These are phyloP conservation scores for Tetragonula clypearis DNA, from an alignment of 1,140 invertebrate species.

Conservation along the genomic window DNA sequence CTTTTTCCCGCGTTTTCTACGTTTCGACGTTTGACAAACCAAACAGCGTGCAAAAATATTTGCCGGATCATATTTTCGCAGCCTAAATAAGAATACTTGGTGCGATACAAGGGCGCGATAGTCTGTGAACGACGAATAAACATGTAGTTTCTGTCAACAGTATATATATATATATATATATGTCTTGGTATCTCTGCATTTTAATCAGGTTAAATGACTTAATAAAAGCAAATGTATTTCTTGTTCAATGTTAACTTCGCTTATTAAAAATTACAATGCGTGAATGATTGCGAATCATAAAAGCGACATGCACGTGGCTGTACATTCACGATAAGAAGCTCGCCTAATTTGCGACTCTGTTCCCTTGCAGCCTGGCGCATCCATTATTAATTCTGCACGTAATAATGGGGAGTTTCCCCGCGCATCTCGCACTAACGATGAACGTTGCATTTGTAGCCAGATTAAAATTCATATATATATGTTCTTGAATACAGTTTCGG, in stretches of 20 bases:
- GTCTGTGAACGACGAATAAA: neutral
- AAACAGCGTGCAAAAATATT: slow-evolving; percentile 17
- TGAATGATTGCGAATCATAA: slow-evolving; percentile 14
- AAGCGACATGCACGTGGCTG: slow-evolving; percentile 22
- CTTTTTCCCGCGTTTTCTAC: slow-evolving; percentile 1
- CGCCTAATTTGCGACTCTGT: slow-evolving; percentile 53
- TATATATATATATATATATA: no score
- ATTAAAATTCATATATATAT: slow-evolving; percentile 58
- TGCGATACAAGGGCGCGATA: neutral
- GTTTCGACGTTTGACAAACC: neutral
- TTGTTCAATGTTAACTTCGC: slow-evolving; percentile 18
- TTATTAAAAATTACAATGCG: slow-evolving; percentile 45
- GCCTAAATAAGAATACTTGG: neutral
- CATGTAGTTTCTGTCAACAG: no score
- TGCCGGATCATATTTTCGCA: neutral
- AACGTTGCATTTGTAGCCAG: slow-evolving; percentile 9
- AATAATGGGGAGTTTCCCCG: slow-evolving; percentile 34
- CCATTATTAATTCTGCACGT: slow-evolving; percentile 58
- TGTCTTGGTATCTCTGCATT: slow-evolving; percentile 5
- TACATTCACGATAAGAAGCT: slow-evolving; percentile 52
- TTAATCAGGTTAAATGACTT: slow-evolving; percentile 4
- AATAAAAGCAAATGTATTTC: slow-evolving; percentile 31
- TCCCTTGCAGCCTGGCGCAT: slow-evolving; percentile 48
- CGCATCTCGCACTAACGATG: neutral
- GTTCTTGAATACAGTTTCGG: slow-evolving; percentile 39